These are phyloP conservation scores for Panthera uncia DNA, from an alignment of 2,113 vertebrate species.

Conservation along the genomic window DNA sequence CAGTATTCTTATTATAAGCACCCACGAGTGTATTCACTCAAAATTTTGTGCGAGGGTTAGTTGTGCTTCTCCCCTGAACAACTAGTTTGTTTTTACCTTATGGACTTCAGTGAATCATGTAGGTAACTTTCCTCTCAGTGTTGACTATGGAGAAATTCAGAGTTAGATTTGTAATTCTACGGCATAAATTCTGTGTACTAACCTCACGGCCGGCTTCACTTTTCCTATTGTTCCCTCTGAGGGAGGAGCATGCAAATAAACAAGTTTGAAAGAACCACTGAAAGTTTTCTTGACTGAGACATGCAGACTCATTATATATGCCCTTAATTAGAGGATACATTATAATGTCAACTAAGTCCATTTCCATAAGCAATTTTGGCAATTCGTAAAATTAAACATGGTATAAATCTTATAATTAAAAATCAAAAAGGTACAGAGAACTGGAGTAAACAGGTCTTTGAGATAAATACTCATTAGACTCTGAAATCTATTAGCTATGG, in stretches of 20 bases:
- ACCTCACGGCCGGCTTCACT: background rate
- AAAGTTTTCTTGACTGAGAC: background rate
- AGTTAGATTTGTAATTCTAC: background rate
- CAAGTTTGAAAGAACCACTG: background rate
- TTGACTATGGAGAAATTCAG: conserved; percentile 21
- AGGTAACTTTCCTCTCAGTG: background rate
- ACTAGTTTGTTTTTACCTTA: background rate
- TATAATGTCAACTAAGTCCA: conserved; percentile 23
- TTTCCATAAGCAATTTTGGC: background rate
- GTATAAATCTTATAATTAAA: conserved; percentile 3
- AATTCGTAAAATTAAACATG: conserved; percentile 29
- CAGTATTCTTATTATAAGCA: background rate
- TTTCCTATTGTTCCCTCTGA: background rate
- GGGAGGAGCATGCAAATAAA: background rate
- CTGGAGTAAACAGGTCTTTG: background rate
- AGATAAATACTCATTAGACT: conserved; percentile 17
- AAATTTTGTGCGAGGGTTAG: background rate
- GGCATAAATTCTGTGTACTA: background rate
- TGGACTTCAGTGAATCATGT: background rate
- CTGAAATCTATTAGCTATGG: background rate
- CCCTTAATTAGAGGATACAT: background rate
- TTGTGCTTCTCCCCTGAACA: background rate
- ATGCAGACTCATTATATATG: background rate
- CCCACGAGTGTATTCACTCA: background rate
- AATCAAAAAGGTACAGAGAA: background rate